Conservation (phyloP, 1,140 invertebrate genomes). For the Drosophila trapezifrons region DNA sequence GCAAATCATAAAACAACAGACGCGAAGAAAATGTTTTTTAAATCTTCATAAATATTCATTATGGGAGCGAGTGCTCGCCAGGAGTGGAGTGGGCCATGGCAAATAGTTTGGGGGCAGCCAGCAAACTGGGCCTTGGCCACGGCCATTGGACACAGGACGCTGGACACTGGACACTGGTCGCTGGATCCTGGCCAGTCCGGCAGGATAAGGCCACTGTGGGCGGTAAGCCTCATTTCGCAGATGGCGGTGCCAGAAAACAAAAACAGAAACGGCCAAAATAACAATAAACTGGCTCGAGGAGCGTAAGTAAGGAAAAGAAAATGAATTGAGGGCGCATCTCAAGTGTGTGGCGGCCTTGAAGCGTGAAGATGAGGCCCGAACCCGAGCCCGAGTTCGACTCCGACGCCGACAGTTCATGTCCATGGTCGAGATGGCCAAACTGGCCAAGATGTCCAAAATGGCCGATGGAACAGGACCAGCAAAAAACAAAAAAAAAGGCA, state of each 20-base stretch:
- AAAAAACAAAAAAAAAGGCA: slow-evolving; percentile 1
- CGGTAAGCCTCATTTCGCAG: slow-evolving; percentile 72
- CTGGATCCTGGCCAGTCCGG: slow-evolving; percentile 13
- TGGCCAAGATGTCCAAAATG: slow-evolving; percentile 38
- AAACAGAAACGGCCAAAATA: slow-evolving; percentile 61
- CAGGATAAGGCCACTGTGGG: slow-evolving; percentile 27
- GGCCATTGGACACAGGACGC: slow-evolving; percentile 41
- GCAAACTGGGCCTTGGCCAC: slow-evolving; percentile 54
- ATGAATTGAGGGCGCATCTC: slow-evolving; percentile 45
- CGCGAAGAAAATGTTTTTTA: slow-evolving; percentile 83
- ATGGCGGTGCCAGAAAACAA: slow-evolving; percentile 61
- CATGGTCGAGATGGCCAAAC: slow-evolving; percentile 33
- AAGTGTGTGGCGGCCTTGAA: slow-evolving; percentile 63
- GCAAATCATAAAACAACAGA: slow-evolving; percentile 84
- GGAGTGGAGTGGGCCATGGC: slow-evolving; percentile 46
- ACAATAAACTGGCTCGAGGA: slow-evolving; percentile 68
- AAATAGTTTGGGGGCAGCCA: slow-evolving; percentile 77
- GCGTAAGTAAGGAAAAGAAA: slow-evolving; percentile 51
- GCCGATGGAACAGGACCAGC: slow-evolving; percentile 30
- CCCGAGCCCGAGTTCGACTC: slow-evolving; percentile 7
- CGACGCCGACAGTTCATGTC: slow-evolving; percentile 40
- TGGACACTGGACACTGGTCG: not conserved
- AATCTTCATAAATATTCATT: slow-evolving; percentile 84
- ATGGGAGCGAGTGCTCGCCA: slow-evolving; percentile 45
- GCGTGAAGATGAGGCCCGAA: slow-evolving; percentile 44